Conservation (phyloP, 1,140 invertebrate genomes). For the Danaus melanippus region DNA sequence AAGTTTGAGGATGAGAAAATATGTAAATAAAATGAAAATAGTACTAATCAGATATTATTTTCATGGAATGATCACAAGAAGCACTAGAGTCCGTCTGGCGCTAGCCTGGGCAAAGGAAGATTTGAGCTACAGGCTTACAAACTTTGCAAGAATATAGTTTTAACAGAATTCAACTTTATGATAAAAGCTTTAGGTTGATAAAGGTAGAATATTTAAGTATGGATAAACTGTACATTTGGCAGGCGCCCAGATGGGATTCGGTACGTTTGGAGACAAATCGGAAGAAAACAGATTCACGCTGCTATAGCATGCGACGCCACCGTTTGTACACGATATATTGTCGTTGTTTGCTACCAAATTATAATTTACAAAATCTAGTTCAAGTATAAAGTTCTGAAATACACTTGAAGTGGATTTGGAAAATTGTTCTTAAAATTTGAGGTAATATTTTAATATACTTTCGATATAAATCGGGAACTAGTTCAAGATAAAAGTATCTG, state of each 20-base stretch:
- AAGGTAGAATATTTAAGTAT: slow-evolving; percentile 18
- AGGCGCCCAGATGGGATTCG: slow-evolving; percentile 56
- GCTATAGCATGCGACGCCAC: slow-evolving; percentile 43
- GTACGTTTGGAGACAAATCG: slow-evolving; percentile 64
- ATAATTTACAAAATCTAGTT: no score
- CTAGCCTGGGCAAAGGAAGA: slow-evolving; percentile 47
- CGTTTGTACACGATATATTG: slow-evolving; percentile 29
- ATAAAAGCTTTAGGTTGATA: slow-evolving; percentile 20
- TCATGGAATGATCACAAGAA: slow-evolving; percentile 51
- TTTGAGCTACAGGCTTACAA: slow-evolving; percentile 50
- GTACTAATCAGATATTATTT: slow-evolving; percentile 62
- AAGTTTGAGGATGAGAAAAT: no score
- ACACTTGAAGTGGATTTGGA: no score
- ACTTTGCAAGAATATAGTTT: slow-evolving; percentile 5
- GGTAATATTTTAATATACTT: no score
- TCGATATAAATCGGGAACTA: no score
- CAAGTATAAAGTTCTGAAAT: no score
- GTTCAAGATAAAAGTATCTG: no score
- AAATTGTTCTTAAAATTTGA: no score
- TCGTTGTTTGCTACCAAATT: no score
- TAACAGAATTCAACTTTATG: slow-evolving; percentile 25
- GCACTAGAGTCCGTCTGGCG: slow-evolving; percentile 41
- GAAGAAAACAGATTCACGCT: slow-evolving; percentile 63
- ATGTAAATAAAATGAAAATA: no score
- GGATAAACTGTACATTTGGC: slow-evolving; percentile 58